These are phyloP conservation scores for Anastatus disparis DNA, from an alignment of 1,140 invertebrate species.

Conservation along the genomic window DNA sequence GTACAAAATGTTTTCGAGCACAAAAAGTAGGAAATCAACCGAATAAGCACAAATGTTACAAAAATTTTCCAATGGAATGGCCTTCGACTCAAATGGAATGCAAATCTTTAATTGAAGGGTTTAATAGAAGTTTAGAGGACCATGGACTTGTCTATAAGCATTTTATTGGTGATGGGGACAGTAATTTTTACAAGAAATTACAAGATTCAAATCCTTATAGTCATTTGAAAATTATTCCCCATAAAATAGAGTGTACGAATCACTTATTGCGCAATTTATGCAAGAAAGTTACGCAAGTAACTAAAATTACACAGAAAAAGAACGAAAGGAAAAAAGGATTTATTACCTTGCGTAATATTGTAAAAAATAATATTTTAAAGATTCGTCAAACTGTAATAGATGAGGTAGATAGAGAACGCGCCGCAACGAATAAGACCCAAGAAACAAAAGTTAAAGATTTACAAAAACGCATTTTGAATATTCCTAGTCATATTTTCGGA, in stretches of 20 bases:
- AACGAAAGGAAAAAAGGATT: background rate
- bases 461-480: background rate
- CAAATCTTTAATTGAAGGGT: constrained; percentile 60
- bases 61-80: constrained; percentile 44
- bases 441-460: background rate
- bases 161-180: constrained; percentile 43
- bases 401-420: background rate
- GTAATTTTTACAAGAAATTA: constrained; percentile 54
- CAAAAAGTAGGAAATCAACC: background rate
- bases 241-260: background rate
- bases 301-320: background rate
- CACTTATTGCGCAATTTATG: background rate
- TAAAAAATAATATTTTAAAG: constrained; percentile 9
- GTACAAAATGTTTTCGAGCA: constrained; percentile 41
- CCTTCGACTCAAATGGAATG: constrained; percentile 62
- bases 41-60: constrained; percentile 43
- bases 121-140: constrained; percentile 50
- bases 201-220: constrained; percentile 14
- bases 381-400: constrained; percentile 23
- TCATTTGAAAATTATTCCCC: constrained; percentile 7
- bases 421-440: background rate
- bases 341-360: background rate
- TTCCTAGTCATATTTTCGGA: no score
- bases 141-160: constrained; percentile 58
- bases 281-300: constrained; percentile 5